Evolutionary conservation across 2,888 invertebrate genomes (phyloP).

Genomic region (Morinoia aosen): DNA sequence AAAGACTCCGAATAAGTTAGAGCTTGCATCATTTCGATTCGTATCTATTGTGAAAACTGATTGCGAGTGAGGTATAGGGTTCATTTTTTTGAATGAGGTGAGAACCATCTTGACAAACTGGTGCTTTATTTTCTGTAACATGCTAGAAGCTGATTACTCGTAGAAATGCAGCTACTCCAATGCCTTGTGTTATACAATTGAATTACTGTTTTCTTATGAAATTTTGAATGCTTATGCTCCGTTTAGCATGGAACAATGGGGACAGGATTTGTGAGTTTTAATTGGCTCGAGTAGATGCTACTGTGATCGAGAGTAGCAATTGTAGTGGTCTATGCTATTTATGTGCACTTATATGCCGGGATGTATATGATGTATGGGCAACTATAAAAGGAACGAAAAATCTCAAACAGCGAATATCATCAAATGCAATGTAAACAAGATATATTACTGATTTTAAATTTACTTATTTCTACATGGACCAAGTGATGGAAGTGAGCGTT

Average conservation of each 20-base stretch:
- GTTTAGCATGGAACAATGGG: neutral
- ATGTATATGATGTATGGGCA: neutral
- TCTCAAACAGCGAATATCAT: neutral
- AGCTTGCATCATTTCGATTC: neutral
- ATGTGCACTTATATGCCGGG: neutral
- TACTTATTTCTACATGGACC: neutral
- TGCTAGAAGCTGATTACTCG: neutral
- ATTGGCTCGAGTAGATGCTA: neutral
- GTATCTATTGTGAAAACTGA: neutral
- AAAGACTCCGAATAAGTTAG: neutral
- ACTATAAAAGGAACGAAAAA: neutral
- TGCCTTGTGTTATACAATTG: neutral
- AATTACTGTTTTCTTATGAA: neutral
- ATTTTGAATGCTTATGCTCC: neutral
- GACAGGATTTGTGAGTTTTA: no score
- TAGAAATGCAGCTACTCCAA: neutral
- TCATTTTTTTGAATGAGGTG: neutral
- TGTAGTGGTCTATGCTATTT: neutral
- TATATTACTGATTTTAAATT: neutral
- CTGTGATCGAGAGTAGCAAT: neutral
- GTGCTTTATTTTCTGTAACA: neutral
- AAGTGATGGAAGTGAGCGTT: no score
- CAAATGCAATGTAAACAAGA: neutral
- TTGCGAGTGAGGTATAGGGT: neutral
- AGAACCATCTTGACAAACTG: neutral